Conservation (phyloP, 2,888 invertebrate species). For the Mesorhabditis belari region DNA sequence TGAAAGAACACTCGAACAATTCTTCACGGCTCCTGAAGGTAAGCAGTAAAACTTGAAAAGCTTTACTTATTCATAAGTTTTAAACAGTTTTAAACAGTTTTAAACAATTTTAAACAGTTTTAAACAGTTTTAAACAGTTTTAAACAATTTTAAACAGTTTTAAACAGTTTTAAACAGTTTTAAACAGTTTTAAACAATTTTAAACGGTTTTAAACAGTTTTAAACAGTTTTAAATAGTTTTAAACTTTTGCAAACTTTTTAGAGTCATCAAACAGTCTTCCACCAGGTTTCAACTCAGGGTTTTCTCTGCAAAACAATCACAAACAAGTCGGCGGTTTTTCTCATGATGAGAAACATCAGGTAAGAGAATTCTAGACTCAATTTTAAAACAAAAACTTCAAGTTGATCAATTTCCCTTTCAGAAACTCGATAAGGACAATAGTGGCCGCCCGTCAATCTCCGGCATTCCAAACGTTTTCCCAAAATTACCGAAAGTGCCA, state of each 20-base stretch:
- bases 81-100: too few relatives aligned
- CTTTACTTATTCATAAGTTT: too few relatives aligned
- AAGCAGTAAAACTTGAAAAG: constrained; percentile 1
- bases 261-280: constrained; percentile 20
- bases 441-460: constrained; percentile 44
- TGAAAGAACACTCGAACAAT: constrained; percentile 47
- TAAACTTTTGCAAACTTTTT: too few relatives aligned
- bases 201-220: too few relatives aligned
- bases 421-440: not conserved
- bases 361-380: not conserved
- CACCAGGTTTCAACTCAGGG: constrained; percentile 51
- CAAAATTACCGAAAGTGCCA: constrained; percentile 48
- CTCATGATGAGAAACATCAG: not conserved
- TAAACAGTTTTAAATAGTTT: too few relatives aligned
- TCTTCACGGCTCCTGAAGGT: constrained; percentile 46
- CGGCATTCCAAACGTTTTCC: constrained; percentile 52
- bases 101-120: too few relatives aligned
- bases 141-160: too few relatives aligned
- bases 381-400: too few relatives aligned
- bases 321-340: constrained; percentile 24
- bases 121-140: too few relatives aligned
- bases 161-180: too few relatives aligned
- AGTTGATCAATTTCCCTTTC: not conserved
- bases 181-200: too few relatives aligned
- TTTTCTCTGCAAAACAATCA: constrained; percentile 47